These are phyloP conservation scores for Leucosticte australis DNA, from an alignment of 2,113 vertebrate species.

Conservation along the genomic window DNA sequence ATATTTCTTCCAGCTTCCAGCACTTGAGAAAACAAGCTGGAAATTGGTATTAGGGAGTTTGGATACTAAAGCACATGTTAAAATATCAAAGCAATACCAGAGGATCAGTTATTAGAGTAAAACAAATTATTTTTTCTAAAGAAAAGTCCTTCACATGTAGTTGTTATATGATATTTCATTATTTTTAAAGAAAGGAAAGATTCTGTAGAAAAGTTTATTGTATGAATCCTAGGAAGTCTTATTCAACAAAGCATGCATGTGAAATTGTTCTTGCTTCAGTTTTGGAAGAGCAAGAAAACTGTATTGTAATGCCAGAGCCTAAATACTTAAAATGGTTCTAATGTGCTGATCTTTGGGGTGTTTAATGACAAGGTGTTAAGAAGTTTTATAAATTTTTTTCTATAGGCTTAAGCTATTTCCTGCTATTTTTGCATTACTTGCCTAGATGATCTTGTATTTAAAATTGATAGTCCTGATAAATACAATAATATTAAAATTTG, in stretches of 20 bases:
- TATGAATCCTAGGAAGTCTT: background rate
- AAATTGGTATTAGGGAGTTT: background rate
- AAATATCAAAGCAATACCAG: background rate
- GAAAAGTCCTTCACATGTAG: background rate
- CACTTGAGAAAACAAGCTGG: background rate
- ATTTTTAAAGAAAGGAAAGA: background rate
- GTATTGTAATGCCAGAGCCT: background rate
- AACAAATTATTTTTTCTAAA: background rate
- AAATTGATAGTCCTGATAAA: background rate
- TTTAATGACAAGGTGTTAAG: background rate
- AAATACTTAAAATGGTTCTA: background rate
- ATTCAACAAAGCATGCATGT: background rate
- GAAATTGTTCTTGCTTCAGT: background rate
- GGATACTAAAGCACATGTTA: background rate
- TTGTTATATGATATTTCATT: background rate
- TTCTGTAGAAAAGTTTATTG: background rate
- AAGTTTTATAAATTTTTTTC: background rate
- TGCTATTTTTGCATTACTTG: background rate
- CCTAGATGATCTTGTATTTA: background rate
- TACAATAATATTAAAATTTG: background rate
- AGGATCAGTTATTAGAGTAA: background rate
- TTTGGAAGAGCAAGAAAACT: background rate
- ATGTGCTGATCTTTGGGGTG: background rate
- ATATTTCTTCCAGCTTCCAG: background rate
- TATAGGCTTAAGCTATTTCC: background rate